These are phyloP conservation scores for Pheucticus melanocephalus DNA, from an alignment of 2,113 vertebrate species.

Conservation along the genomic window DNA sequence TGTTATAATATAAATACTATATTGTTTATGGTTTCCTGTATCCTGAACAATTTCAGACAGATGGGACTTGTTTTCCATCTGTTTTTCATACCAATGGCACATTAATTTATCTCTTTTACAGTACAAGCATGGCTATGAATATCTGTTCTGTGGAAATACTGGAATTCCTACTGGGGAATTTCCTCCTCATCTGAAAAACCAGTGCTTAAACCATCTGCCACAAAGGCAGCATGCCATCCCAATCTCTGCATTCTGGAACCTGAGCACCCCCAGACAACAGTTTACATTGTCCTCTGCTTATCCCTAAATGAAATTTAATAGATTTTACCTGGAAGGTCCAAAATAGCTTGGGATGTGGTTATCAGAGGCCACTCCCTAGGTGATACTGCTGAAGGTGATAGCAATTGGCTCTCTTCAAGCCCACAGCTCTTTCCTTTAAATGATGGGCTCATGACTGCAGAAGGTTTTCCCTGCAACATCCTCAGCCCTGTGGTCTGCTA, in stretches of 20 bases:
- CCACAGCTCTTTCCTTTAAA: not conserved
- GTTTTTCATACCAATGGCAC: not conserved
- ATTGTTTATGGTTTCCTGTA: not conserved
- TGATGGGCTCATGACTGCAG: rapidly evolving
- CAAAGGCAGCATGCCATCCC: not conserved
- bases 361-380: not conserved
- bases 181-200: not conserved
- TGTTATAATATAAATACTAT: not conserved
- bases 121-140: not conserved
- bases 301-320: not conserved
- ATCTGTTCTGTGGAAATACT: not conserved
- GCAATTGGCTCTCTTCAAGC: not conserved
- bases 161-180: not conserved
- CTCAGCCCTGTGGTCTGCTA: not conserved
- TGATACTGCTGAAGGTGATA: not conserved
- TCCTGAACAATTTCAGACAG: not conserved
- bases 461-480: not conserved
- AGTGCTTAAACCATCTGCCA: rapidly evolving
- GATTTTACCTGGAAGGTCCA: not conserved
- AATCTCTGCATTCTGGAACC: not conserved
- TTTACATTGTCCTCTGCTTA: not conserved
- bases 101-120: not conserved
- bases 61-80: not conserved
- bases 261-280: not conserved
- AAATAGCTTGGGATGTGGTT: not conserved